phyloP scores from a whole-genome alignment of 2,113 vertebrate species.

The Neolamprologus modestus region DNA sequence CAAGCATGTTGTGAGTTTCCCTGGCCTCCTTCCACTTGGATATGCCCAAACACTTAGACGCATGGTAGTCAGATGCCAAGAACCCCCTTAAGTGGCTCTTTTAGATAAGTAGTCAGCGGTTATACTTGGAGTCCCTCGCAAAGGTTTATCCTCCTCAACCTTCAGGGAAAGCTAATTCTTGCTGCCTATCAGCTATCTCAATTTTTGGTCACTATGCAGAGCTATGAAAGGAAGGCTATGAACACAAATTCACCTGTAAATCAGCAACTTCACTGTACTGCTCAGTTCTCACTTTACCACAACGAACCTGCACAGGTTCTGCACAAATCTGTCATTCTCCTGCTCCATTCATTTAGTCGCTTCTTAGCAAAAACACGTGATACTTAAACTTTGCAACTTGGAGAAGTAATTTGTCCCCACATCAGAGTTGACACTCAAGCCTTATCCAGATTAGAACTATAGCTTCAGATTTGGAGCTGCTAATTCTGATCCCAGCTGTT shows the following conservation, averaged over 20 bases:
- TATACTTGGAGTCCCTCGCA: neutral
- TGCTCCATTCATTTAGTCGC: neutral
- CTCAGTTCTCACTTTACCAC: neutral
- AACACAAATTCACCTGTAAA: neutral
- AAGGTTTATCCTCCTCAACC: neutral
- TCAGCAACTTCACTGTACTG: neutral
- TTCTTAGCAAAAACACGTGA: neutral
- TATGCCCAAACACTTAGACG: neutral
- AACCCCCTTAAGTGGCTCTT: neutral
- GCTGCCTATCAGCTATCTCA: neutral
- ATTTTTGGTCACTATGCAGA: neutral
- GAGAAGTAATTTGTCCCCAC: neutral
- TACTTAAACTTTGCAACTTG: neutral
- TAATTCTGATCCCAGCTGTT: neutral
- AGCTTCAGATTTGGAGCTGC: neutral
- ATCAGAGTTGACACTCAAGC: neutral
- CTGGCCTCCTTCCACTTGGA: neutral
- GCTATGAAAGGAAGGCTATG: neutral
- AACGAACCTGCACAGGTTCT: neutral
- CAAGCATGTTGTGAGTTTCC: neutral
- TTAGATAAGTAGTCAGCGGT: neutral
- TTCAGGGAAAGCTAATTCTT: neutral
- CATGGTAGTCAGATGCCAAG: neutral
- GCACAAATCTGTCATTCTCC: neutral
- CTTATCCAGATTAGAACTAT: neutral